Evolutionary conservation across 2,113 vertebrate species (phyloP).

Genomic region (Nymphicus hollandicus): DNA sequence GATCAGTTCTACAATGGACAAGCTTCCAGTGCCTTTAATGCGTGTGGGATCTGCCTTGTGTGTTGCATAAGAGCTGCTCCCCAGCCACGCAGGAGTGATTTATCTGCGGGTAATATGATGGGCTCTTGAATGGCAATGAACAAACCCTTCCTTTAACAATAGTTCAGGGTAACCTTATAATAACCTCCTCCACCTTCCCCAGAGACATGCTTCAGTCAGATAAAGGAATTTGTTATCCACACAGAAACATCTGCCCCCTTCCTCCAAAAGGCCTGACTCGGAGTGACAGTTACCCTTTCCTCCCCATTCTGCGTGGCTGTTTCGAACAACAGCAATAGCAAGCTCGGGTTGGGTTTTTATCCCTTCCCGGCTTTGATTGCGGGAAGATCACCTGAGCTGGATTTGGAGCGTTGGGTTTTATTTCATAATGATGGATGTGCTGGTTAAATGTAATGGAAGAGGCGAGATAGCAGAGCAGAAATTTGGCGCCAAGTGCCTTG

Average conservation of each 20-base stretch:
- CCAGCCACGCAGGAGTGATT: neutral
- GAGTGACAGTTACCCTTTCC: neutral
- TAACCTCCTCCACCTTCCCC: conserved; percentile 10
- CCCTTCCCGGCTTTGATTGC: accelerated
- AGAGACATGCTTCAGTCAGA: neutral
- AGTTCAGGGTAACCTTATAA: neutral
- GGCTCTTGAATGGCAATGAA: conserved; percentile 13
- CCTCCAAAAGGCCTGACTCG: neutral
- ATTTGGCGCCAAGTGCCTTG: conserved; percentile 34
- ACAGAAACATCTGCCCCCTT: conserved; percentile 3
- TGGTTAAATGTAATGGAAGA: neutral
- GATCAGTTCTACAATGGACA: neutral
- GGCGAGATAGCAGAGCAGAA: conserved; percentile 40
- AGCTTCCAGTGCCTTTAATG: neutral
- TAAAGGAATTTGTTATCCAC: neutral
- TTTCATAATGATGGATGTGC: neutral
- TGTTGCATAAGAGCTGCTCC: neutral
- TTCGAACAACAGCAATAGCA: neutral
- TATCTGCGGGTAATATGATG: neutral
- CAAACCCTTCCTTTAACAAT: neutral
- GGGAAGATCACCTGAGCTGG: neutral
- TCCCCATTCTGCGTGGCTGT: neutral
- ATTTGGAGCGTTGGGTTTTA: neutral
- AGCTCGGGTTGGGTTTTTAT: neutral
- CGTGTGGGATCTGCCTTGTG: neutral